These are phyloP conservation scores for Microplitis mediator DNA, from an alignment of 1,140 invertebrate genomes.

Conservation along the genomic window DNA sequence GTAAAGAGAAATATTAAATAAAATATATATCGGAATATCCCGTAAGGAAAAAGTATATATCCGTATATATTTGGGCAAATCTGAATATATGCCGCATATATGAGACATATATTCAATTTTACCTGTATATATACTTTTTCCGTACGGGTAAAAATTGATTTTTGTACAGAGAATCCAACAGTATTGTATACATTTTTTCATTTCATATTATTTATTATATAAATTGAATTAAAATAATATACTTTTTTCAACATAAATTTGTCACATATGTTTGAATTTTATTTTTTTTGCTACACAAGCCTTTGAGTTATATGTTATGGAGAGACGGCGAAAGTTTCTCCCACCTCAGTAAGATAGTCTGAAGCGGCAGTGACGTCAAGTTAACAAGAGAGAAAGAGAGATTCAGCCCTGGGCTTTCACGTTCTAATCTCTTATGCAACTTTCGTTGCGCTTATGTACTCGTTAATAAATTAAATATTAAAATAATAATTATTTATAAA, in stretches of 20 bases:
- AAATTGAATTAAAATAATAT: no score
- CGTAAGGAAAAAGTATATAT: no score
- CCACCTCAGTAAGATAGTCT: not conserved
- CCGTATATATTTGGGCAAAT: no score
- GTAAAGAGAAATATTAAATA: no score
- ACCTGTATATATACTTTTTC: no score
- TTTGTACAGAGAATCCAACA: no score
- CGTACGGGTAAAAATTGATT: no score
- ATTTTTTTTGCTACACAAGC: conserved; percentile 12
- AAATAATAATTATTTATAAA: not conserved
- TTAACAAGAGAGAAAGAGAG: conserved; percentile 48
- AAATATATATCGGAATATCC: no score
- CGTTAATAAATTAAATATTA: not conserved
- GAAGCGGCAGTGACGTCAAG: conserved; percentile 52
- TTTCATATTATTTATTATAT: no score
- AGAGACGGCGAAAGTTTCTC: conserved; percentile 55
- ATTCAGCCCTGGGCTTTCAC: conserved; percentile 56
- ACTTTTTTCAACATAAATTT: not conserved
- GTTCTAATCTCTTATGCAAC: conserved; percentile 63
- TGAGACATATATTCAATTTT: no score
- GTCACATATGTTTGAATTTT: conserved; percentile 10
- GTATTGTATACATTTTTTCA: not conserved
- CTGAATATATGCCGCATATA: no score
- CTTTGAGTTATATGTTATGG: not conserved
- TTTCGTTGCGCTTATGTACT: conserved; percentile 34